A percentile compares a stretch with the other conserved stretches of the same genome.
Conservation (phyloP, 2,113 vertebrate species). For the Chelonoidis abingdonii region DNA sequence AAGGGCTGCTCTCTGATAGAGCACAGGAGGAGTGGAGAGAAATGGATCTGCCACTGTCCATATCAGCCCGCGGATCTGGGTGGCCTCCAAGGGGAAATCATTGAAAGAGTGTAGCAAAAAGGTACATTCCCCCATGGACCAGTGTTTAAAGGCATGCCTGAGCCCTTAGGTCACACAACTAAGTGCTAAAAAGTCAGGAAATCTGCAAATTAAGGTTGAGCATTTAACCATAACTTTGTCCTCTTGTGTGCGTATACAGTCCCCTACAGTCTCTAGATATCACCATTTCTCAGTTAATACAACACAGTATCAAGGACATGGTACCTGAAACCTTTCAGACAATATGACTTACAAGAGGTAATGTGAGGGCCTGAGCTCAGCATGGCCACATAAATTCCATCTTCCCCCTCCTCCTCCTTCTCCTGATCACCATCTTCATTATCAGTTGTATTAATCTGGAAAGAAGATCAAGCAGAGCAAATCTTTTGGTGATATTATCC, state of each 20-base stretch:
- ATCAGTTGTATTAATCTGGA: constrained; percentile 55
- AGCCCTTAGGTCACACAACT: neutral
- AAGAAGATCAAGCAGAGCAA: constrained; percentile 16
- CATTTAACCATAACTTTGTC: neutral
- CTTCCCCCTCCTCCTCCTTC: constrained; percentile 37
- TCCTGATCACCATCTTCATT: neutral
- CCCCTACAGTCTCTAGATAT: neutral
- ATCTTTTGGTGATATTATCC: neutral
- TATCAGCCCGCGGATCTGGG: neutral
- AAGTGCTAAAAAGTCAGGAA: neutral
- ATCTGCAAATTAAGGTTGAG: neutral
- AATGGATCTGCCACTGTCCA: neutral
- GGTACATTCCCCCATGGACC: too few relatives aligned
- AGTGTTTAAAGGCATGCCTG: neutral
- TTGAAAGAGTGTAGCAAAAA: neutral
- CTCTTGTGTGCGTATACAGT: neutral
- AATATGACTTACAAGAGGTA: constrained; percentile 58
- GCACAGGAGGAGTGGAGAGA: neutral
- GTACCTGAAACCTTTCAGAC: neutral
- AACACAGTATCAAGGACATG: neutral
- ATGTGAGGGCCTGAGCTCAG: neutral
- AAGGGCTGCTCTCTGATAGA: neutral
- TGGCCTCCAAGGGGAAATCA: neutral
- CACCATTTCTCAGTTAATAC: neutral
- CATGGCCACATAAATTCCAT: constrained; percentile 20